phyloP scores from a whole-genome alignment of 2,113 vertebrate genomes.

The Grallaria varia region DNA sequence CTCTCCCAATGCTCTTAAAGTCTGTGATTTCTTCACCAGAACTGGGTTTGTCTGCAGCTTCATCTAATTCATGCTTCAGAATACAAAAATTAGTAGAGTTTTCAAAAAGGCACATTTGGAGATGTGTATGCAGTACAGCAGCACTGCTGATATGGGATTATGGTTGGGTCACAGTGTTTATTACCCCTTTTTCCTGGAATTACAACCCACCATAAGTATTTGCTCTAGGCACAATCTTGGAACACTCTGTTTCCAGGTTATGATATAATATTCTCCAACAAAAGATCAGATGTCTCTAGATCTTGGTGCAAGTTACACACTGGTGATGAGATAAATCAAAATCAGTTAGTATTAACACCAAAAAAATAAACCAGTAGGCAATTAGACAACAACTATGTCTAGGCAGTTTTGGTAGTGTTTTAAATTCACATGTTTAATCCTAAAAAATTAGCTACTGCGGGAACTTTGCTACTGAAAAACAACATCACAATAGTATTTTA shows the following conservation, averaged over 20 bases:
- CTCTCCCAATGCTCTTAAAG: neutral
- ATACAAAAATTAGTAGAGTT: neutral
- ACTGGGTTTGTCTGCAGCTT: slow-evolving; percentile 10
- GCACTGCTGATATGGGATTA: neutral
- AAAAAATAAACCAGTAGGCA: neutral
- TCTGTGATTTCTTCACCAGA: neutral
- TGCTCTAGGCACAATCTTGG: neutral
- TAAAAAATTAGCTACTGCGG: neutral
- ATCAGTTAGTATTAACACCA: neutral
- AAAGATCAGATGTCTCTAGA: neutral
- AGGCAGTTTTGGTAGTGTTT: neutral
- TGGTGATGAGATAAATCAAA: neutral
- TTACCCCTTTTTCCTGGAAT: neutral
- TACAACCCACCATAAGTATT: neutral
- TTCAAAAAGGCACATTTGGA: neutral
- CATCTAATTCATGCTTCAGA: neutral
- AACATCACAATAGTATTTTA: neutral
- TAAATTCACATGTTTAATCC: neutral
- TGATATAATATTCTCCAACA: neutral
- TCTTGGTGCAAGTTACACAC: neutral
- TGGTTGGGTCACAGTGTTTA: neutral
- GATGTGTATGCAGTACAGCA: neutral
- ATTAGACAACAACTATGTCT: neutral
- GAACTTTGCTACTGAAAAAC: neutral
- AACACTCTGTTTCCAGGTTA: neutral